Base-by-base conservation (phyloP, 2,113 vertebrate species). In the Fulmarus glacialis region DNA sequence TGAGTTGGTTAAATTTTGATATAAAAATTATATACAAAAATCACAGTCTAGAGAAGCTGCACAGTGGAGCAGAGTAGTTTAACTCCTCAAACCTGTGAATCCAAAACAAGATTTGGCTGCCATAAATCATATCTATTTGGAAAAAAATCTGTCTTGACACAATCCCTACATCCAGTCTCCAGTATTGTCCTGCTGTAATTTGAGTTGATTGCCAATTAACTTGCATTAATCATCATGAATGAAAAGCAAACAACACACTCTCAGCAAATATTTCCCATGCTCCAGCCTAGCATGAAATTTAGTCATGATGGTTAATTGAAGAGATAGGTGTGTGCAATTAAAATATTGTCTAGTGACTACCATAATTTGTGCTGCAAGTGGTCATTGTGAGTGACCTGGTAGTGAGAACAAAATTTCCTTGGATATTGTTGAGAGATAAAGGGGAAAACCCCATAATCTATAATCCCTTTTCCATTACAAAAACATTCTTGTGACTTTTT, bases 151-250 rank as follows among this genome's bases (percentile, higher is more conserved):
- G 32, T 93, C 67, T 87, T 83, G 82, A 94, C 85, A 89, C 75
- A 74, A 70, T 40, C n/a, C 20, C 63, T 80, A 27, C 38, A 78
- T 27, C 1, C 4, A 90, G 32, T 73, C 75, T 93, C 79, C 82
- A 67, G 52, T 73, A 89, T 55, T 92, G 82, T 90, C 75, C 88
- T 36, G 15, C 38, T 78, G 71, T 86, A 94, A 97, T 89, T 86
- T 90, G 79, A 97, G 88, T 77, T 94, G 92, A 90, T 94, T 83
- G 55, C 59, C 32, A 92, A 95, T 95, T 93, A 96, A 83, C 88
- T 83, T 93, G 88, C 82, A 94, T 93, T 92, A 96, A 92, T 96
- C 96, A 92, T 68, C 82, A 40, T 68, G 85, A 70, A 82, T 77
- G 85, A 86, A 96, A 97, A 83, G 67, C 67, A 95, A 96, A 96